A percentile compares a stretch with the other conserved stretches of the same genome.
Evolutionary conservation across 2,797 vertebrate species (phyloP).

Genomic region (Tapirus indicus): DNA sequence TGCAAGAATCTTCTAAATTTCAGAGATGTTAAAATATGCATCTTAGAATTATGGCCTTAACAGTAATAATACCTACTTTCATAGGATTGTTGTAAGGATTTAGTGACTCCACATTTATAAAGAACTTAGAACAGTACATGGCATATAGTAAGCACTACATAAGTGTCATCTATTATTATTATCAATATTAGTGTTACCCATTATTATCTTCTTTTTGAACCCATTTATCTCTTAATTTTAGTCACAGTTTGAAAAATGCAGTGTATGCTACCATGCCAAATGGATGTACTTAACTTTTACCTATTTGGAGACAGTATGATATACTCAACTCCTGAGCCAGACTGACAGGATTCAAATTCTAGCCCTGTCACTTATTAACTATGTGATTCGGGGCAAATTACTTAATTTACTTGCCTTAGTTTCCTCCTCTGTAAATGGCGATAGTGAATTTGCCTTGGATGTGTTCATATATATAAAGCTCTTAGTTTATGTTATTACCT

Average conservation of each 20-base stretch:
- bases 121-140: background rate
- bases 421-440: background rate
- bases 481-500: conserved; percentile 31
- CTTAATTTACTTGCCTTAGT: conserved; percentile 25
- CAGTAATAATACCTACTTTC: background rate
- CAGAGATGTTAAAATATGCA: conserved; percentile 29
- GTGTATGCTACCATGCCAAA: background rate
- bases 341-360: background rate
- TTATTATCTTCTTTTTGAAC: background rate
- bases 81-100: background rate
- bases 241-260: background rate
- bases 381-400: background rate
- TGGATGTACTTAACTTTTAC: background rate
- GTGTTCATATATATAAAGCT: background rate
- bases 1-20: conserved; percentile 29
- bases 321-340: background rate
- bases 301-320: background rate
- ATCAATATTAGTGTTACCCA: background rate
- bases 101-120: conserved; percentile 6
- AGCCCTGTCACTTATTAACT: background rate
- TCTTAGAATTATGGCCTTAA: background rate
- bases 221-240: background rate
- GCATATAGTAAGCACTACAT: background rate
- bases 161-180: background rate
- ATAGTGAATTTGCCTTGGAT: conserved; percentile 26